Conservation (phyloP, 2,888 invertebrate species). For the Ariolimax columbianus region DNA sequence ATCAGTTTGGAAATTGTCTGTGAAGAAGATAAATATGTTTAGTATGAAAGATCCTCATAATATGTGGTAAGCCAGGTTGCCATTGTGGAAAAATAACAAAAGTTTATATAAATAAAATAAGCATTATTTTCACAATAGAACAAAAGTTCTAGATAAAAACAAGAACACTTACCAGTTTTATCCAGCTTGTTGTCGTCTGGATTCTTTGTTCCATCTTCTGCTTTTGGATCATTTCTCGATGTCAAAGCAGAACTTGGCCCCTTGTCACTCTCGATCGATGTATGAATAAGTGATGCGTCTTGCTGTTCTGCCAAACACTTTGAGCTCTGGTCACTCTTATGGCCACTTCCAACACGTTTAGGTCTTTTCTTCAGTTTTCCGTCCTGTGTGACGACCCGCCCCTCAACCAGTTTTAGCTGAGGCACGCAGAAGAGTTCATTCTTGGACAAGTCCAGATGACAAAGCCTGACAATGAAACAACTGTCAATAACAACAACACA, state of each 20-base stretch:
- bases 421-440: slow-evolving; percentile 75
- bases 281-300: neutral
- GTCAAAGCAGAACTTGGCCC: neutral
- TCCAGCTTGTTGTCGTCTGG: neutral
- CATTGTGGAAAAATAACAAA: too few relatives aligned
- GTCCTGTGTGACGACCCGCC: slow-evolving; percentile 68
- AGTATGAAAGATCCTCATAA: too few relatives aligned
- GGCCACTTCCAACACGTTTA: slow-evolving; percentile 28
- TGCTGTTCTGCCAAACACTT: slow-evolving; percentile 2
- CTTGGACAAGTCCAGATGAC: slow-evolving; percentile 75
- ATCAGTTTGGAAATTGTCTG: too few relatives aligned
- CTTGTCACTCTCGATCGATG: slow-evolving; percentile 13
- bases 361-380: slow-evolving; percentile 7
- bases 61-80: too few relatives aligned
- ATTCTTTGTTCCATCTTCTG: slow-evolving; percentile 9
- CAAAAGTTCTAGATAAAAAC: neutral
- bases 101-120: neutral
- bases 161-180: neutral
- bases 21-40: too few relatives aligned
- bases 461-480: slow-evolving; percentile 64
- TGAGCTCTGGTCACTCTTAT: slow-evolving; percentile 32
- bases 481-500: neutral
- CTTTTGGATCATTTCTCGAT: slow-evolving; percentile 42
- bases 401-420: slow-evolving; percentile 74
- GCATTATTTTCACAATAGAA: neutral